Conservation (phyloP, 2,113 vertebrate species). For the Azemiops feae region DNA sequence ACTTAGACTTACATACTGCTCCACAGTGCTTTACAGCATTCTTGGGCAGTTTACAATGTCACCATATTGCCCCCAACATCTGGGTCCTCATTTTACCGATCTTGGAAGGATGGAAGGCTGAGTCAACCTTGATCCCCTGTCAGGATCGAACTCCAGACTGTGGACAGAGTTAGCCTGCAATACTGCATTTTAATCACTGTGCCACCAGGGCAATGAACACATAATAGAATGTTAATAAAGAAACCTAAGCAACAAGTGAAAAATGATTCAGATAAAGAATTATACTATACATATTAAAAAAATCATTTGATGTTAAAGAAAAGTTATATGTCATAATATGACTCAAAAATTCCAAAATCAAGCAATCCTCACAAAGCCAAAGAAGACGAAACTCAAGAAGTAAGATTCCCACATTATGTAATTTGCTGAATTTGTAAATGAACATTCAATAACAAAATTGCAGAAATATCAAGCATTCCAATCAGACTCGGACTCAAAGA, state of each 20-base stretch:
- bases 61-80: background rate
- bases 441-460: background rate
- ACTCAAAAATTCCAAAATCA: background rate
- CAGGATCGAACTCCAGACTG: background rate
- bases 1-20: background rate
- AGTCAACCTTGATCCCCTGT: background rate
- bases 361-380: background rate
- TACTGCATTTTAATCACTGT: background rate
- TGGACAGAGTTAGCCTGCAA: background rate
- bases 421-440: background rate
- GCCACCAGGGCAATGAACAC: background rate
- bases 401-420: background rate
- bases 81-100: background rate
- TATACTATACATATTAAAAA: background rate
- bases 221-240: background rate
- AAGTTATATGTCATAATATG: background rate
- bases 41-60: background rate
- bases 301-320: background rate
- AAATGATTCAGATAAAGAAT: background rate
- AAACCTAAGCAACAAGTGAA: background rate
- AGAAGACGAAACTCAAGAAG: background rate
- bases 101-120: background rate
- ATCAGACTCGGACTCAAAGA: background rate
- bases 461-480: background rate
- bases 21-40: background rate